Evolutionary conservation across 1,140 invertebrate species (phyloP), one percentile per base, ranked within the genome.

Genomic region (Lasaia peninsularis): DNA sequence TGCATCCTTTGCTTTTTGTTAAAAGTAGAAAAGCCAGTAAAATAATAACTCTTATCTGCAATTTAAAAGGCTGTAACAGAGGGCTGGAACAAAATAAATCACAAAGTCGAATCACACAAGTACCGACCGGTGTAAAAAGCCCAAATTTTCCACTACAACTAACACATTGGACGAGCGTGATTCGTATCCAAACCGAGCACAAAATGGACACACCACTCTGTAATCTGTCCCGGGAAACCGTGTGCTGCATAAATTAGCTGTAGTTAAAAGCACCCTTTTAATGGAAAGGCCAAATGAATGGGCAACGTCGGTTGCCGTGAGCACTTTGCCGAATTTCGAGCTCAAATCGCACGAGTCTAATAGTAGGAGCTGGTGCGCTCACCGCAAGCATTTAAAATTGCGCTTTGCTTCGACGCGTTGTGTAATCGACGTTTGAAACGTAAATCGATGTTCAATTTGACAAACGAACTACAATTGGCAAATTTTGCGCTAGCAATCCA

Each of bases 381-480:
- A 61, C 61, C 63, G 37, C 63, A 56, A 65, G 49, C 59, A 48
- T 65, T 69, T 69, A 58, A 65, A 69, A 69, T 69, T 65, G 67
- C 57, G 60, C 60, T 63, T 59, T 58, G 60, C 58, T 62, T 57
- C 60, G 28, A 60, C 61, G 65, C 63, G 34, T 34, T 54, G 57
- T 55, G 58, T 60, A 65, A 65, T 65, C 63, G 65, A 44, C 59
- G 60, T 61, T 67, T 64, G 62, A 37, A 54, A 65, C 35, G 54
- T 58, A 58, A 61, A 64, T 60, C 58, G 56, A 58, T 56, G 62
- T 59, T 34, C 62, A 58, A 64, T 63, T 64, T 48, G 50, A 61
- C 56, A 63, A 63, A 67, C 52, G 62, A 52, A 62, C 52, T 52
- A 56, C 31, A 53, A 37, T 40, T 51, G 24, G 32, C 24, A 51